Evolutionary conservation across 2,797 vertebrate species (phyloP).

Genomic region (Hoplostethus atlanticus): DNA sequence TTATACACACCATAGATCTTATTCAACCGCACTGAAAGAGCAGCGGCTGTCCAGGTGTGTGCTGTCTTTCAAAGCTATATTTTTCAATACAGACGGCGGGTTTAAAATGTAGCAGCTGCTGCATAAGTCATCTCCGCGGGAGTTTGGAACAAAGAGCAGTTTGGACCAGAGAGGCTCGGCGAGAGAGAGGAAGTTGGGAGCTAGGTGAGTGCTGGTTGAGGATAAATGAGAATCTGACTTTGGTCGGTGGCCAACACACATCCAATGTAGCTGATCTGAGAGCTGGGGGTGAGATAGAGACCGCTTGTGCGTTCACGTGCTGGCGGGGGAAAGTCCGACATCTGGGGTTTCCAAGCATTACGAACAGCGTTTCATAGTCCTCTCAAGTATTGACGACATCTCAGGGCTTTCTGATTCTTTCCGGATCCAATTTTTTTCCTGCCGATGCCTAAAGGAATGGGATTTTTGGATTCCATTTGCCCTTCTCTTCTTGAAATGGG

Average conservation of each 20-base stretch:
- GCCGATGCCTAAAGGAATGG: no score
- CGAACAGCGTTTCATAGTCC: no score
- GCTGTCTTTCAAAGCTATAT: constrained; percentile 25
- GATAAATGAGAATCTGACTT: constrained; percentile 37
- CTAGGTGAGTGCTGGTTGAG: constrained; percentile 37
- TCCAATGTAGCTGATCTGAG: neutral
- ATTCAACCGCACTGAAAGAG: constrained; percentile 44
- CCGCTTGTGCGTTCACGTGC: no score
- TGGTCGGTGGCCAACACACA: neutral
- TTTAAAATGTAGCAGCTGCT: constrained; percentile 56
- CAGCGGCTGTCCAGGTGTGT: constrained; percentile 54
- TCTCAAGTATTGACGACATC: no score
- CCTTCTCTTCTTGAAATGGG: no score
- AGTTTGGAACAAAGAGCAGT: constrained; percentile 53
- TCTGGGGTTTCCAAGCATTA: no score
- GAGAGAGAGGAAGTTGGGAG: constrained; percentile 40
- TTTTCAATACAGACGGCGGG: constrained; percentile 46
- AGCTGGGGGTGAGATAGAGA: neutral
- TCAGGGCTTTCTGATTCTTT: no score
- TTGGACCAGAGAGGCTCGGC: constrained; percentile 37
- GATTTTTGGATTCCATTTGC: no score
- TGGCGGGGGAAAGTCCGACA: no score
- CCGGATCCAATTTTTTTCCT: no score
- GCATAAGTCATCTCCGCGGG: constrained; percentile 64
- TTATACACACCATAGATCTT: constrained; percentile 56